Evolutionary conservation across 2,797 vertebrate species (phyloP), one percentile per base, ranked within the genome.

Genomic region (Anas georgica): DNA sequence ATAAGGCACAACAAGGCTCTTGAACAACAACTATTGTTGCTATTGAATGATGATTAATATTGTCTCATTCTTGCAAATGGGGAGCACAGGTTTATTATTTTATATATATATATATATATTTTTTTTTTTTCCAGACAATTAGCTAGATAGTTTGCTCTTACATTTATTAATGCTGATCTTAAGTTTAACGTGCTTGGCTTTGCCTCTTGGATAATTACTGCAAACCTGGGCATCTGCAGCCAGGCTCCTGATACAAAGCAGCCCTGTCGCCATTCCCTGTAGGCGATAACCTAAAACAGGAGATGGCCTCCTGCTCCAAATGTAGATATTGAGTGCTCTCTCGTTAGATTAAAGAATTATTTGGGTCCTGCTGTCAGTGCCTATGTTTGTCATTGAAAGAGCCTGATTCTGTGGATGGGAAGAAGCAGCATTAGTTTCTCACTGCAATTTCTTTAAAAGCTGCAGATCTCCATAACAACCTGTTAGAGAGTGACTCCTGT

Each of bases 31-130:
- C 69, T 43, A 22, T 39, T 93, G 23, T 7, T 73, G 60, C 43
- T 94, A 45, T 12, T 95, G 85, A 95, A 82, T 9, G 7, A 86
- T 90, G 70, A 94, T 91, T 93, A 96, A 90, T 87, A 84, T 92
- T 94, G 73, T 87, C 89, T 93, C 59, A 43, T 96, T 97, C 84
- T 93, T 96, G 69, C 76, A 93, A 93, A 94, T 52, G 68, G 89
- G 66, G 67, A 52, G 41, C 83, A 81, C 17, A 22, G 54, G 20
- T 52, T 52, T 43, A 21, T 63, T 18, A 75, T 81, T 50, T 8
- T 26, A 43, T 26, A 15, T 16, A 43, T 50, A 23, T 50, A 41
- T 39, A 39, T 39, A 13, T 39, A 13, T 39, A n/a, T 39, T 37
- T 12, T 41, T 41, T 43, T 17, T 52, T 26, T 66, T 93, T 67